phyloP scores from a whole-genome alignment of 2,113 vertebrate species.

The Vulpes vulpes region DNA sequence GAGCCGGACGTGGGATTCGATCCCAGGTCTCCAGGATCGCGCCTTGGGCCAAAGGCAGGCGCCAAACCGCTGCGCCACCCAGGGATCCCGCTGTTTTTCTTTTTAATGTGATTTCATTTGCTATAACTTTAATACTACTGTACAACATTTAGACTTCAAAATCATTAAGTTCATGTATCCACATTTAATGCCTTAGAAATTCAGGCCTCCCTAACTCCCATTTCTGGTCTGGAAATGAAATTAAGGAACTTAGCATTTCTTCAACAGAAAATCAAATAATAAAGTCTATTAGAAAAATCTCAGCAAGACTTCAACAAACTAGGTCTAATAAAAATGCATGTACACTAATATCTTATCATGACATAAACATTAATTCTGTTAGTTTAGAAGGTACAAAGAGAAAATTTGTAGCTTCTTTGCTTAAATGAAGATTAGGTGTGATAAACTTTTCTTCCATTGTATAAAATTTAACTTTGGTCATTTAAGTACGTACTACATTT shows the following conservation, averaged over 20 bases:
- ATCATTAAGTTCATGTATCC: neutral
- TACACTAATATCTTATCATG: neutral
- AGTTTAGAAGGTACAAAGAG: neutral
- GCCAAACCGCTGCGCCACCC: too few species aligned
- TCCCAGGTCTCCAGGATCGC: too few species aligned
- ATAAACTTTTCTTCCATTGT: neutral
- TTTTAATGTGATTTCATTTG: neutral
- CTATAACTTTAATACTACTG: neutral
- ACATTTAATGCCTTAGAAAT: neutral
- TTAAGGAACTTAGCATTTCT: neutral
- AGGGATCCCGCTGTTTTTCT: neutral
- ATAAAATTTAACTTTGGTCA: neutral
- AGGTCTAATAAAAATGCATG: neutral
- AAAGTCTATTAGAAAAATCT: neutral
- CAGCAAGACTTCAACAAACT: neutral
- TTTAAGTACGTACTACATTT: neutral
- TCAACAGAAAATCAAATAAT: neutral
- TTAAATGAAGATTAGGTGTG: neutral
- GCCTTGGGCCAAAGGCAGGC: too few species aligned
- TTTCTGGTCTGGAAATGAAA: constrained; percentile 47
- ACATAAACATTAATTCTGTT: neutral
- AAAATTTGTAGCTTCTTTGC: neutral
- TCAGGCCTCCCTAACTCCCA: neutral
- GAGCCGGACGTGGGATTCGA: too few species aligned
- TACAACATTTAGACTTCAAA: neutral